A percentile compares a stretch with the other conserved stretches of the same genome.
These are phyloP conservation scores for Hemaris fuciformis DNA, from an alignment of 2,888 invertebrate genomes.

Conservation along the genomic window DNA sequence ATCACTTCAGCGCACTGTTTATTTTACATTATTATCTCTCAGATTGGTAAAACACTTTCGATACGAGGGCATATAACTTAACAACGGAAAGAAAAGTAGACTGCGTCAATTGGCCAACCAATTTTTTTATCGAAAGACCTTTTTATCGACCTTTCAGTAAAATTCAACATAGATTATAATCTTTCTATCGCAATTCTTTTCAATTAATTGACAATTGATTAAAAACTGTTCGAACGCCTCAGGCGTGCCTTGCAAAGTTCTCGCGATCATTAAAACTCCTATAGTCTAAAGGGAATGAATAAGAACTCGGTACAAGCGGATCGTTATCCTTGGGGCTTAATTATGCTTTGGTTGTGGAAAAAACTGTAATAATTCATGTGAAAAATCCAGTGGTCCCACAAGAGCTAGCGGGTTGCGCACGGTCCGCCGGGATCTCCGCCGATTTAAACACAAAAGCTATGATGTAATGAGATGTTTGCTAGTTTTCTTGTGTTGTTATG, in stretches of 20 bases:
- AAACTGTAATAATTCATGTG: conserved; percentile 56
- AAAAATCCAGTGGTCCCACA: conserved; percentile 27
- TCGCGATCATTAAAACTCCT: conserved; percentile 3
- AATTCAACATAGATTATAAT: not conserved
- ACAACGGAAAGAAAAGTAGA: no score
- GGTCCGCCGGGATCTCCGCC: not conserved
- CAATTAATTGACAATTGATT: not conserved
- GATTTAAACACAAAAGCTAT: not conserved
- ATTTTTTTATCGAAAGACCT: no score
- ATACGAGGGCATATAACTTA: no score
- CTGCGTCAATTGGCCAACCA: no score
- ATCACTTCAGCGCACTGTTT: no score
- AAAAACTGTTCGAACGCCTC: not conserved
- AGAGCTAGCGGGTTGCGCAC: not conserved
- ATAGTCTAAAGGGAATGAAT: conserved; percentile 4
- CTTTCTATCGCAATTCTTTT: not conserved
- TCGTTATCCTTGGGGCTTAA: conserved; percentile 67
- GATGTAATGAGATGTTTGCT: conserved; percentile 5
- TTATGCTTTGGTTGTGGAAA: conserved; percentile 63
- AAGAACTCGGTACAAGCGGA: conserved; percentile 27
- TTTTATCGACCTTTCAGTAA: no score
- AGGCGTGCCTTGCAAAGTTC: not conserved
- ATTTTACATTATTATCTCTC: no score
- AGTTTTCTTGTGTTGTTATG: not conserved
- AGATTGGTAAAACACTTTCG: no score